Conservation (phyloP, 2,797 vertebrate genomes). For the Aulostomus chinensis region DNA sequence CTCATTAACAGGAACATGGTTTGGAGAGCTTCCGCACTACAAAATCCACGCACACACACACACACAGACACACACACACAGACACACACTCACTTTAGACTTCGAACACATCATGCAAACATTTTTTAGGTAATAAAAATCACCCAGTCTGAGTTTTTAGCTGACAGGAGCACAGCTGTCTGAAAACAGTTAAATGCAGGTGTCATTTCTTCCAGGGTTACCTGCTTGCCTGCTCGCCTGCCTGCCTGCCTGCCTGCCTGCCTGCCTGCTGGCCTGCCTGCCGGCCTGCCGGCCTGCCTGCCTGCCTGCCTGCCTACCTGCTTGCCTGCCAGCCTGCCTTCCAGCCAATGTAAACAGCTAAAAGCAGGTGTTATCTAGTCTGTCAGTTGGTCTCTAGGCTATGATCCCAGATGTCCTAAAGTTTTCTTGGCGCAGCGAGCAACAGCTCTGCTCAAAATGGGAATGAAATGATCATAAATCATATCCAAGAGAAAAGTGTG, state of each 20-base stretch:
- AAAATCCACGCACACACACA: conserved; percentile 36
- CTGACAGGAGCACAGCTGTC: conserved; percentile 7
- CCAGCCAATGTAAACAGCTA: conserved; percentile 58
- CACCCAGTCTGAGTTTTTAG: conserved; percentile 15
- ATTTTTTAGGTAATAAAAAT: conserved; percentile 15
- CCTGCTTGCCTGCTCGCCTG: conserved; percentile 37
- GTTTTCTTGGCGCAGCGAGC: conserved; percentile 54
- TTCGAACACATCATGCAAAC: conserved; percentile 16
- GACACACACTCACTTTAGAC: conserved; percentile 27
- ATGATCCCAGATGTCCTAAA: conserved; percentile 56
- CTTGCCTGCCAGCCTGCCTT: conserved; percentile 27
- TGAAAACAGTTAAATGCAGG: conserved; percentile 48
- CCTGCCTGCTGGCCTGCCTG: too few species aligned
- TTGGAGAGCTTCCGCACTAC: conserved; percentile 95
- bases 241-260: conserved; percentile 32
- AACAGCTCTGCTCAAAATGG: conserved; percentile 40
- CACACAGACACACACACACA: conserved; percentile 40
- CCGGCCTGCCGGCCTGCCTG: conserved; percentile 27
- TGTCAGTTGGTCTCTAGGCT: conserved; percentile 42
- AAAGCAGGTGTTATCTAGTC: conserved; percentile 69
- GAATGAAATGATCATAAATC: conserved; percentile 63
- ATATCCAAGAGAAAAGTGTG: conserved; percentile 42
- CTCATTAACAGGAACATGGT: conserved; percentile 99
- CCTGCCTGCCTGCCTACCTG: too few species aligned
- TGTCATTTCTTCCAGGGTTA: conserved; percentile 42